phyloP scores from a whole-genome alignment of 2,888 invertebrate species.

The Arge pagana region DNA sequence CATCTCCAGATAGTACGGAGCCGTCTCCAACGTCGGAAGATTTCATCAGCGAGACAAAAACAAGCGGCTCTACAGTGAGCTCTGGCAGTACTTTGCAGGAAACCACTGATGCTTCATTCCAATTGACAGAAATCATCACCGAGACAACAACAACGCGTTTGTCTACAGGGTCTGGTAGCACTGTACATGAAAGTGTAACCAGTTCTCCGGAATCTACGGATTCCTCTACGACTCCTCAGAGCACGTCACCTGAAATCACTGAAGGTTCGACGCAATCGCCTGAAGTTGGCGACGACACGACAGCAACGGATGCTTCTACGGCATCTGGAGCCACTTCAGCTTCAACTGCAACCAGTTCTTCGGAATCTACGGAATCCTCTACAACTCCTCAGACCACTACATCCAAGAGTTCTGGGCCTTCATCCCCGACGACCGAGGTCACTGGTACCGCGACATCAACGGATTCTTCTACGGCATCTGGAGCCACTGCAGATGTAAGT shows the following conservation, averaged over 20 bases:
- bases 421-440: slow-evolving; percentile 7
- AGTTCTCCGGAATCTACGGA: slow-evolving; percentile 17
- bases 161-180: slow-evolving; percentile 26
- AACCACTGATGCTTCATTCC: too few species aligned
- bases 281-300: slow-evolving; percentile 25
- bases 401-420: slow-evolving; percentile 22
- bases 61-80: too few species aligned
- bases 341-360: slow-evolving; percentile 5
- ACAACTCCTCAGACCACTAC: slow-evolving; percentile 22
- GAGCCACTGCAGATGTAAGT: slow-evolving; percentile 22
- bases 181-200: slow-evolving; percentile 26
- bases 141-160: too few species aligned
- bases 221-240: slow-evolving; percentile 18
- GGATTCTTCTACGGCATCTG: background rate
- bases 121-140: too few species aligned
- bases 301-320: slow-evolving; percentile 18
- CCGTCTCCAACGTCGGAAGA: background rate
- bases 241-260: slow-evolving; percentile 25
- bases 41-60: slow-evolving; percentile 20
- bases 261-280: slow-evolving; percentile 20
- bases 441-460: background rate
- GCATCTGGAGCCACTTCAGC: slow-evolving; percentile 22
- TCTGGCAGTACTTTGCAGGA: too few species aligned
- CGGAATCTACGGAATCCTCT: slow-evolving; percentile 18
- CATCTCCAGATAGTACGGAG: slow-evolving; percentile 6